Evolutionary conservation across 2,797 vertebrate genomes (phyloP), one percentile per base, ranked within the genome.

Genomic region (Danio tinwini): DNA sequence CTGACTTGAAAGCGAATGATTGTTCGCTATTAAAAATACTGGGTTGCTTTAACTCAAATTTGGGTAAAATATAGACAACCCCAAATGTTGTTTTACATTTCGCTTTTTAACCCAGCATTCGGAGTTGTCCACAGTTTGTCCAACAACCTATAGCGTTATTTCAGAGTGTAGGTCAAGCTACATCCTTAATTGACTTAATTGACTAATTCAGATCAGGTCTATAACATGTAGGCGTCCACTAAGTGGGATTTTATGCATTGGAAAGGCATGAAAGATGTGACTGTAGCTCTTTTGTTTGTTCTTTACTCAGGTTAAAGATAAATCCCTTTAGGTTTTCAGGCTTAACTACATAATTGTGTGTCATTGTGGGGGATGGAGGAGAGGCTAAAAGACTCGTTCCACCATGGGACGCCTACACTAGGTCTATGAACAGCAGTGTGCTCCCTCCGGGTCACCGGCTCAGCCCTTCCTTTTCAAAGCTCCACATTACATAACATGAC

Each of bases 321-420:
- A 80, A 71, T 76, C 73, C 49, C 40, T 81, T 70, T 55, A 69
- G 49, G 80, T 56, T 70, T 81, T 59, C 47, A 76, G 56, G 62
- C 39, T 76, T 81, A 76, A 70, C 72, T 37, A 62, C 56, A 76
- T 68, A 61, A 70, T 49, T 81, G 45, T 69, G 55, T 81, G 79
- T 55, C 68, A 71, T 56, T 65, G 61, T 61, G 53, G 42, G 52
- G 53, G 40, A 56, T 63, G 29, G 42, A 72, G 69, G 65, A 76
- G 55, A 74, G 69, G 63, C 47, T 45, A 56, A 69, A 74, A 47
- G 81, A 68, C 47, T 73, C 69, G 49, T 58, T 73, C 69, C 63
- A 61, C 53, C 17, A 44, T 50, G 65, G 42, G 47, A 45, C 29
- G 6, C 63, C 76, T 21, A 73, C 50, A 8, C 5, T 37, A 40